Base-by-base conservation (phyloP, 1,140 invertebrate genomes). In the Whitmania pigra region DNA sequence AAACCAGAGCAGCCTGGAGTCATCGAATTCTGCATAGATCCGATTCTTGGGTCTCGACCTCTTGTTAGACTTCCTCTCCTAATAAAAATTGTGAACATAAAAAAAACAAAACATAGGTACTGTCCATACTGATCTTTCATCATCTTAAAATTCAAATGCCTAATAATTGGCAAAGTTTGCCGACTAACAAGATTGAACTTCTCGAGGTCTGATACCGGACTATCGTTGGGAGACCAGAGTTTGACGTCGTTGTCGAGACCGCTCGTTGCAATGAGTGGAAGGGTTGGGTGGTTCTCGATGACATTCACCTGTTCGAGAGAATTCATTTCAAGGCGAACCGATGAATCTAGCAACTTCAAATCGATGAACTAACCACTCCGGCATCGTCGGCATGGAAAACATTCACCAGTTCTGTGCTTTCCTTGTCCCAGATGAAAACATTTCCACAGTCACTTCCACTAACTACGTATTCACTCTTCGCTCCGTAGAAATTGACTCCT, bases 371-470 rank as follows among this genome's bases (percentile, higher is more conserved):
- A 83, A 94, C 93, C 79, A 93, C 88, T 74, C 93, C 92, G 75
- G 87, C 87, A 74, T 88, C 86, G 84, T 96, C 93, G 17, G 88
- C 93, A 75, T 87, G 82, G 83, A 93, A 87, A 83, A 87, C 93
- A 78, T 92, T 91, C 25, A 95, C 89, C 74, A 97, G 90, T 13
- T 89, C 85, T 82, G 93, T 90, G 0, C 88, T 89, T 74, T 91
- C 85, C 80, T 90, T 92, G 75, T 97, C 92, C 93, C 94, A 98
- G 54, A 96, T 87, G 79, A 89, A 97, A 22, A 97, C 88, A 82
- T 95, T 87, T n/a, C 91, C 89, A 84, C 93, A 96, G 80, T 97
- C 94, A 29, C 92, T 95, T 2, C 94, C 94, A 73, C 92, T 95
- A 22, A 97, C 84, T 13, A 82, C 76, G 81, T 88, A 97, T 81